These are phyloP conservation scores for Podilymbus podiceps DNA, from an alignment of 2,113 vertebrate species.

Conservation along the genomic window DNA sequence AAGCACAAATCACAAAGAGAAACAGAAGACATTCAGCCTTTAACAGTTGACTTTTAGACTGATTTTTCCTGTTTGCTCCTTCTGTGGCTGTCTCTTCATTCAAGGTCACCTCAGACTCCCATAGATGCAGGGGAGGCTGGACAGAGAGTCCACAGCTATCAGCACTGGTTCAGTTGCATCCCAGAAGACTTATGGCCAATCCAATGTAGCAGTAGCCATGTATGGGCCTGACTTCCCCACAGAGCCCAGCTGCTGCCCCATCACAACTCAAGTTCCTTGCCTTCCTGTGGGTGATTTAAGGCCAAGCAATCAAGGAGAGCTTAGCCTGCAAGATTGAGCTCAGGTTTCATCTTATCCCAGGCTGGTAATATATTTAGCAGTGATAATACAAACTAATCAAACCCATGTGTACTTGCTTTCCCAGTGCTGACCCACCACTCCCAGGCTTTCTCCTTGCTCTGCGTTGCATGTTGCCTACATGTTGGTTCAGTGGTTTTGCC, in stretches of 20 bases:
- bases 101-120: background rate
- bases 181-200: background rate
- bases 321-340: background rate
- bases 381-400: background rate
- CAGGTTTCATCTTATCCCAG: background rate
- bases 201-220: background rate
- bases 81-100: background rate
- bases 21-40: background rate
- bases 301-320: background rate
- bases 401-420: background rate
- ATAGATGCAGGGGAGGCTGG: background rate
- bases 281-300: background rate
- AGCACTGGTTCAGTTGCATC: background rate
- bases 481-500: background rate
- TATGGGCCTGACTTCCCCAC: background rate
- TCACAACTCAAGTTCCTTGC: background rate
- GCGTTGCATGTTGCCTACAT: fast-evolving
- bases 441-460: background rate
- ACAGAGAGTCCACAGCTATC: background rate
- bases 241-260: background rate
- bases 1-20: background rate
- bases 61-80: background rate
- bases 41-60: background rate
- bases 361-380: background rate
- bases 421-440: background rate